These are phyloP conservation scores for Alfaro cultratus DNA, from an alignment of 2,797 vertebrate species.

Conservation along the genomic window DNA sequence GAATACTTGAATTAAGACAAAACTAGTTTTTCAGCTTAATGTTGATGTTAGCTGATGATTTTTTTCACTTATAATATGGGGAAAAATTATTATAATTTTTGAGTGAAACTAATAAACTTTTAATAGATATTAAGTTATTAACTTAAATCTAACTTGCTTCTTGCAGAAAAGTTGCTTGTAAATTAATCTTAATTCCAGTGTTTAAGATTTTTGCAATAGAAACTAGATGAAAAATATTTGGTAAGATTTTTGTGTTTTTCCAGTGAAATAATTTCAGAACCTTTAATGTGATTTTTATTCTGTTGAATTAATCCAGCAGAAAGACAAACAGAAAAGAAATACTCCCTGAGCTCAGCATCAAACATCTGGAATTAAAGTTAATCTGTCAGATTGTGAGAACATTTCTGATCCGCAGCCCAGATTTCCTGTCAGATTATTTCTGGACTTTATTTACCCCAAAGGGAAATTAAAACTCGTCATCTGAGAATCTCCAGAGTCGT, in stretches of 20 bases:
- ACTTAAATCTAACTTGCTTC: no score
- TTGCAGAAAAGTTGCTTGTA: not conserved
- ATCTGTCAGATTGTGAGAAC: not conserved
- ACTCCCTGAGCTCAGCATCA: not conserved
- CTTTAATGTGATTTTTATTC: not conserved
- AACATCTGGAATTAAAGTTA: not conserved
- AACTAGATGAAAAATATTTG: not conserved
- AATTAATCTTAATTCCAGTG: not conserved
- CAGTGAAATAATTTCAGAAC: not conserved
- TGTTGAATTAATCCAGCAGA: not conserved
- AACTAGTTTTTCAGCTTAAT: not conserved
- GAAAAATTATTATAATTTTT: no score
- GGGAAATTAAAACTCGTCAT: no score
- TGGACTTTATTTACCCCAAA: no score
- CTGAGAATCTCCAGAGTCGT: no score
- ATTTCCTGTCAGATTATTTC: no score
- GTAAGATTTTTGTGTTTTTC: not conserved
- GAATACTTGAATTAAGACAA: not conserved
- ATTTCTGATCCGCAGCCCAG: no score
- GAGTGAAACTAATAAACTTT: not conserved
- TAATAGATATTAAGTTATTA: not conserved
- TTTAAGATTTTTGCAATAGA: not conserved
- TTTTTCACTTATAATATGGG: no score
- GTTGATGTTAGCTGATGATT: no score
- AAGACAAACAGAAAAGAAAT: not conserved